Conservation (phyloP, 2,888 invertebrate species). For the Diloba caeruleocephala region DNA sequence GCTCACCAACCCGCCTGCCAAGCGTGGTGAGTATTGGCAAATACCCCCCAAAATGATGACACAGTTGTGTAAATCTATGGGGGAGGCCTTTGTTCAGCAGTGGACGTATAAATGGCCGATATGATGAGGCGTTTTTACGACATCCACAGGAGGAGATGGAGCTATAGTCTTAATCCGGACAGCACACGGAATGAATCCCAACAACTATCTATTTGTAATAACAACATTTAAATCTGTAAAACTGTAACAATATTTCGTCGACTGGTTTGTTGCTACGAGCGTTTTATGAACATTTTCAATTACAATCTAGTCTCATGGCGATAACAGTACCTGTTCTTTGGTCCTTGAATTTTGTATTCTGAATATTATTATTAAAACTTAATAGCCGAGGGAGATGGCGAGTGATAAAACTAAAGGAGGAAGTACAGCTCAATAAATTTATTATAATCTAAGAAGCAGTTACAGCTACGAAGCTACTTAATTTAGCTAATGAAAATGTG, state of each 20-base stretch:
- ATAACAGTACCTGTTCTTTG: slow-evolving; percentile 21
- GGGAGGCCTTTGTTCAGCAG: no score
- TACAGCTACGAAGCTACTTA: no score
- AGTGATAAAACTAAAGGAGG: slow-evolving; percentile 40
- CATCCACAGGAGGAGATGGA: no score
- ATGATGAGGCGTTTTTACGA: no score
- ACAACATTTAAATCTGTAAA: slow-evolving; percentile 19
- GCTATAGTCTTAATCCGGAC: no score
- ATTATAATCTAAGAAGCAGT: slow-evolving; percentile 11
- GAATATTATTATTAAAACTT: slow-evolving; percentile 45
- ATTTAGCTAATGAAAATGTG: no score
- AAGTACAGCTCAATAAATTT: slow-evolving; percentile 34
- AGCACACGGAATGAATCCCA: no score
- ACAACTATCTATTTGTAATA: background rate
- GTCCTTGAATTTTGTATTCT: slow-evolving; percentile 37
- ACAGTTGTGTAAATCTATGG: no score
- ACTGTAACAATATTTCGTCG: slow-evolving; percentile 16
- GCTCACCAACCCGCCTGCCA: no score
- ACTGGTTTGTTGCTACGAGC: slow-evolving; percentile 14
- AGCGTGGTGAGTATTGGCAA: no score
- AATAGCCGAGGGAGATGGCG: slow-evolving; percentile 38
- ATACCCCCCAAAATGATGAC: no score
- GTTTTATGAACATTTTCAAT: slow-evolving; percentile 44
- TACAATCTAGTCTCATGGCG: slow-evolving; percentile 20
- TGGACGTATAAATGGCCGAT: no score